These are phyloP conservation scores for Tringa solitaria DNA, from an alignment of 2,113 vertebrate genomes.

Conservation along the genomic window DNA sequence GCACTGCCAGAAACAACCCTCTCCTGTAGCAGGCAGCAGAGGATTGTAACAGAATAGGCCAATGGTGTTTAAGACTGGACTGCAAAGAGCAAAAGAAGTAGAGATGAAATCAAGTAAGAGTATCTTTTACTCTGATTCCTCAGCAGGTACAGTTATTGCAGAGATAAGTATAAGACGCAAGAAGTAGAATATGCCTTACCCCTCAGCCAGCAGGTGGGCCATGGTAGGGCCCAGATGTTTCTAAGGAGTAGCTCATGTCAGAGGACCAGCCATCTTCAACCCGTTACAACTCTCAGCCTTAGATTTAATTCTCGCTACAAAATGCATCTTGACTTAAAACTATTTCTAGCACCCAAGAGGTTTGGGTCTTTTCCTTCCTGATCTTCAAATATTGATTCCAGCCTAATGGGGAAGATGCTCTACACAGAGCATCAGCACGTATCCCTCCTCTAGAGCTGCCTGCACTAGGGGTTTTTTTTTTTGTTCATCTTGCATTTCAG, in stretches of 20 bases:
- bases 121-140: not conserved
- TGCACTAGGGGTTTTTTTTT: not conserved
- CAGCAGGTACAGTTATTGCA: not conserved
- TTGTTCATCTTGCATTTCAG: not conserved
- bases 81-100: not conserved
- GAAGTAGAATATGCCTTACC: not conserved
- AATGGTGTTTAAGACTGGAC: not conserved
- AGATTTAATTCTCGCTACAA: not conserved
- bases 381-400: not conserved
- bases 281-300: not conserved
- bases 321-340: not conserved
- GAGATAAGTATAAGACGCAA: not conserved
- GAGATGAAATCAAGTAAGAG: not conserved
- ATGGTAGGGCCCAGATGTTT: not conserved
- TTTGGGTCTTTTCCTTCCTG: accelerated
- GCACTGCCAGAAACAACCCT: not conserved
- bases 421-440: not conserved
- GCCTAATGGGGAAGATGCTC: not conserved
- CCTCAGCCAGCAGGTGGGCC: not conserved
- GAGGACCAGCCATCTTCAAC: not conserved
- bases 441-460: too few species aligned
- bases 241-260: not conserved
- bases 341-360: not conserved
- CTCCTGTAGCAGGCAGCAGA: not conserved
- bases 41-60: accelerated